Evolutionary conservation across 2,797 vertebrate genomes (phyloP), one percentile per base, ranked within the genome.

Genomic region (Phaenicophaeus curvirostris): DNA sequence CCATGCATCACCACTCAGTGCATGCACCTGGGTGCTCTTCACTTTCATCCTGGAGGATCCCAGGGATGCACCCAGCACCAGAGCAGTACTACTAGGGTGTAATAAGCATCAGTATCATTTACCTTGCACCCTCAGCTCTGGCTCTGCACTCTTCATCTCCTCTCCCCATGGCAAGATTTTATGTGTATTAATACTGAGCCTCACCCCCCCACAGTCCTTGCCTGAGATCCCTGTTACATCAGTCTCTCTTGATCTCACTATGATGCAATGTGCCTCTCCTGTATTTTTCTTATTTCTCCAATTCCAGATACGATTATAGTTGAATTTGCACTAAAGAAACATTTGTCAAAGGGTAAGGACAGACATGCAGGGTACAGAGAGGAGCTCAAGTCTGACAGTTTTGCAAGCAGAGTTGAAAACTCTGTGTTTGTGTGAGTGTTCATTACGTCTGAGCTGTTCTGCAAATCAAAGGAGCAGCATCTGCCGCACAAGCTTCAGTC

Each of bases 321-420:
- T 93, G 63, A 91, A 58, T 88, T 88, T 91, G 37, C 62, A 50
- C 50, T 86, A 28, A 84, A 87, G 63, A 77, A 91, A 66, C 59
- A 71, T 83, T 87, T 90, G 62, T 69, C 85, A 85, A 58, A 74
- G 78, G 57, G 35, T 73, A 68, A 82, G 58, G 55, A 39, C 7
- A 2, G 54, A 50, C 61, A 46, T 3, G 7, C 48, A 53, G 62
- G 57, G 31, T 59, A 23, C 63, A 77, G 71, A 84, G 54, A 41
- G 39, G 55, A 83, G 51, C 71, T 91, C 2, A 1, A 76, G 51
- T 71, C 46, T 72, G 42, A 61, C 58, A 58, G 69, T 5, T 88
- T 87, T 86, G 77, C 8, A 28, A 63, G 67, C 54, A 63, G 59
- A 88, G n/a, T 75, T 86, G 80, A 35, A 94, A 93, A 31, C 28